Conservation (phyloP, 1,140 invertebrate genomes). For the Ostrea denselamellosa region DNA sequence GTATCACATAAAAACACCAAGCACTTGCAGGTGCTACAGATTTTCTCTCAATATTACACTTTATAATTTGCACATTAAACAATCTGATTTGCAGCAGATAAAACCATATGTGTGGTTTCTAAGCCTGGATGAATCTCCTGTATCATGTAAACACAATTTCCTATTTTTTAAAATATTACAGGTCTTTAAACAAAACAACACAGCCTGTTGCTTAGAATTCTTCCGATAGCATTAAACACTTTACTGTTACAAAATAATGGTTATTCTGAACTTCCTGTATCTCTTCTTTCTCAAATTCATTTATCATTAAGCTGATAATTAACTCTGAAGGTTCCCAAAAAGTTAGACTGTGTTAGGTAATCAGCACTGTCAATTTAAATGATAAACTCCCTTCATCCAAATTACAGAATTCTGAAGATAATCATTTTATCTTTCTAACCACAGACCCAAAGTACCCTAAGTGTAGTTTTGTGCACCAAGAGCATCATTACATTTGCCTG, state of each 20-base stretch:
- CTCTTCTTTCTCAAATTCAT: conserved; percentile 1
- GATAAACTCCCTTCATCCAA: conserved; percentile 5
- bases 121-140: conserved; percentile 5
- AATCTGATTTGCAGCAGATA: conserved; percentile 18
- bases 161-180: background rate
- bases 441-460: background rate
- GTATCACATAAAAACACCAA: conserved; percentile 25
- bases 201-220: background rate
- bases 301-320: conserved; percentile 30
- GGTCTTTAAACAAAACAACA: background rate
- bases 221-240: background rate
- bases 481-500: background rate
- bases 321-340: conserved; percentile 10
- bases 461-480: conserved; percentile 10
- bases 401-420: background rate
- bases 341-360: background rate
- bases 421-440: conserved; percentile 33
- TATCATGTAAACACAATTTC: conserved; percentile 22
- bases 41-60: conserved; percentile 27
- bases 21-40: conserved; percentile 15
- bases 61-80: conserved; percentile 37
- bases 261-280: background rate
- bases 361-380: conserved; percentile 36
- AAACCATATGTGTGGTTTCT: conserved; percentile 37
- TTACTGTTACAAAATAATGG: background rate